phyloP scores from a whole-genome alignment of 92 coral and sea anemone genomes.

The Paragorgia papillata region DNA sequence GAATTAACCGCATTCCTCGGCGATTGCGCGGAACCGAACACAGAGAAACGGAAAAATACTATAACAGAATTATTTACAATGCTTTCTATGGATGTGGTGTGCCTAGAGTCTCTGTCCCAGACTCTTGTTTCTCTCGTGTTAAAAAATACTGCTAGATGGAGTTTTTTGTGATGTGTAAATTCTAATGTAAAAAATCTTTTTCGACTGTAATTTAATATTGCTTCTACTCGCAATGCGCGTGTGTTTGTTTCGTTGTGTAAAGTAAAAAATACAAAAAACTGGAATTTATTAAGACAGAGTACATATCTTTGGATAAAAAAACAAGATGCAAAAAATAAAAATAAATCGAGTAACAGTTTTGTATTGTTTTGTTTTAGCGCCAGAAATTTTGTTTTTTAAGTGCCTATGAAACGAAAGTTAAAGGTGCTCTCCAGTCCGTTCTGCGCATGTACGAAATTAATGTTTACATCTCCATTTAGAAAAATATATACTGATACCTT shows the following conservation, averaged over 20 bases:
- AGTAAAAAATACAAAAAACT: slow-evolving; percentile 28
- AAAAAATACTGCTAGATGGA: slow-evolving; percentile 34
- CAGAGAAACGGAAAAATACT: not conserved
- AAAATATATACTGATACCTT: no score
- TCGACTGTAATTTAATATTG: slow-evolving; percentile 19
- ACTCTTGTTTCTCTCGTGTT: slow-evolving; percentile 2
- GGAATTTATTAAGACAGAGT: slow-evolving; percentile 44
- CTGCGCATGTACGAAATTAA: no score
- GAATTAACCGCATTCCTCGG: slow-evolving; percentile 6
- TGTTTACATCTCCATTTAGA: no score
- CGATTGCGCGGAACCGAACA: not conserved
- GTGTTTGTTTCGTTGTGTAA: slow-evolving; percentile 8
- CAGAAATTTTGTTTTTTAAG: no score
- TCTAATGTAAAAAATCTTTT: slow-evolving; percentile 26
- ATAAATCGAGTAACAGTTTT: not conserved
- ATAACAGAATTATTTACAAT: slow-evolving; percentile 14
- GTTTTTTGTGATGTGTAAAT: slow-evolving; percentile 37
- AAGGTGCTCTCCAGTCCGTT: no score
- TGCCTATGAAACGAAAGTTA: no score
- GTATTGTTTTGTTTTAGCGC: not conserved
- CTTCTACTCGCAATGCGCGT: not conserved
- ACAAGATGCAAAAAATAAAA: slow-evolving; percentile 27
- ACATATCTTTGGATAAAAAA: slow-evolving; percentile 34
- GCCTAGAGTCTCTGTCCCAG: not conserved
- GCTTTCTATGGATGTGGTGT: not conserved